Evolutionary conservation across 1,140 invertebrate species (phyloP).

Genomic region (Megalopta genalis): DNA sequence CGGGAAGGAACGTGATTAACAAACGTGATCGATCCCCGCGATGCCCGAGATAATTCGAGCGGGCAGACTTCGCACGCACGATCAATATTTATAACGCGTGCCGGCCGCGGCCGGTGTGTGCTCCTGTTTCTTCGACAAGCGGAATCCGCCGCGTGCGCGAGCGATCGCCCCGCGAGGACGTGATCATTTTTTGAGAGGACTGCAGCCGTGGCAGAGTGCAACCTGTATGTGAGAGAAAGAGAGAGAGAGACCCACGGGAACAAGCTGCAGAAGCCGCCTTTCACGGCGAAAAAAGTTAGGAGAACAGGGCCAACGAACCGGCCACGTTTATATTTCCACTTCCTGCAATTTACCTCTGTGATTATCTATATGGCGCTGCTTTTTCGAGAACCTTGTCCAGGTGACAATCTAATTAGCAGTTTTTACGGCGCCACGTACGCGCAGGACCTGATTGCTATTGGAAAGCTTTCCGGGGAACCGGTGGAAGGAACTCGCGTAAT

Average conservation of each 20-base stretch:
- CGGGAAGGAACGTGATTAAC: constrained; percentile 51
- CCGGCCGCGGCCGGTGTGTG: constrained; percentile 11
- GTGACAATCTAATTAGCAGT: neutral
- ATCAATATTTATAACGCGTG: constrained; percentile 58
- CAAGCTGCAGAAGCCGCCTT: neutral
- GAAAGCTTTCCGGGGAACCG: no score
- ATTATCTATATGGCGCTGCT: neutral
- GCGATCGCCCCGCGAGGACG: constrained; percentile 10
- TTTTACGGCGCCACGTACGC: neutral
- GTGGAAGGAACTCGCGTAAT: neutral
- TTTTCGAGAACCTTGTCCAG: neutral
- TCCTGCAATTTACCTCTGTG: neutral
- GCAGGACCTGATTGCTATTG: no score
- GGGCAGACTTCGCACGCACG: constrained; percentile 35
- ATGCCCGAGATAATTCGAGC: constrained; percentile 50
- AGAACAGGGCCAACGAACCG: neutral
- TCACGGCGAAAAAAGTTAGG: neutral
- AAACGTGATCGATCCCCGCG: constrained; percentile 49
- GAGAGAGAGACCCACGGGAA: neutral
- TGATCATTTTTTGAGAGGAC: constrained; percentile 12
- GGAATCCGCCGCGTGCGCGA: constrained; percentile 19
- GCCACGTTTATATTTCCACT: neutral
- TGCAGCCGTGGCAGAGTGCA: neutral
- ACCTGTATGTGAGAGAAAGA: neutral
- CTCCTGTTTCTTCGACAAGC: constrained; percentile 38